Evolutionary conservation across 2,888 invertebrate genomes (phyloP), one percentile per base, ranked within the genome.

Genomic region (Lithosia quadra): DNA sequence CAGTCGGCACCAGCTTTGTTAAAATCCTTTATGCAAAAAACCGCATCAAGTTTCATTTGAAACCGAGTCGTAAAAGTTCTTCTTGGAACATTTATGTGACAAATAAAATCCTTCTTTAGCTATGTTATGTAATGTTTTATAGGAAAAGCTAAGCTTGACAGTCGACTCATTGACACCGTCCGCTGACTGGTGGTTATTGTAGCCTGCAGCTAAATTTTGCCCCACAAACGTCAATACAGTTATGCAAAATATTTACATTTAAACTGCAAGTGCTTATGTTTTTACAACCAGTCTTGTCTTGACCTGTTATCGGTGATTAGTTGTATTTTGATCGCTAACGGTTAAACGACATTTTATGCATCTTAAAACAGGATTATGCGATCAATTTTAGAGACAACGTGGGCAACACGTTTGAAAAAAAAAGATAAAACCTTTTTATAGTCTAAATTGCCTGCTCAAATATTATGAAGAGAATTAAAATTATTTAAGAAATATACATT

Each of bases 181-280:
- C n/a, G 61, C 59, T 43, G 22, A 55, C 65, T 67, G 53, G 57
- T 68, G 43, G 34, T n/a, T 33, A 67, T 70, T 61, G 34, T 65
- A 68, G 62, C 73, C 68, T 43, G 33, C 58, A 65, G 71, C 71
- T 57, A 69, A 69, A 70, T 73, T 71, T 71, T 69, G 61, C 63
- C 60, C 68, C 69, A 74, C 65, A 68, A 73, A 75, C 73, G 66
- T 63, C 56, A 56, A 71, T 65, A 71, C 59, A 69, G 64, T 76
- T 70, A 74, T 71, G 68, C 63, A 68, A 71, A 71, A 56, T 61
- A 67, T 68, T 73, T 58, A 11, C 5, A 67, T 62, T 68, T 64
- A 58, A 62, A 66, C 58, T 39, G 61, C 65, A 63, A 55, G 57
- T 68, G 33, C 49, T 63, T 68, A 21, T 53, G 18, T 34, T 21